Conservation (phyloP, 1,140 invertebrate genomes). For the Macrosteles quadrilineatus region DNA sequence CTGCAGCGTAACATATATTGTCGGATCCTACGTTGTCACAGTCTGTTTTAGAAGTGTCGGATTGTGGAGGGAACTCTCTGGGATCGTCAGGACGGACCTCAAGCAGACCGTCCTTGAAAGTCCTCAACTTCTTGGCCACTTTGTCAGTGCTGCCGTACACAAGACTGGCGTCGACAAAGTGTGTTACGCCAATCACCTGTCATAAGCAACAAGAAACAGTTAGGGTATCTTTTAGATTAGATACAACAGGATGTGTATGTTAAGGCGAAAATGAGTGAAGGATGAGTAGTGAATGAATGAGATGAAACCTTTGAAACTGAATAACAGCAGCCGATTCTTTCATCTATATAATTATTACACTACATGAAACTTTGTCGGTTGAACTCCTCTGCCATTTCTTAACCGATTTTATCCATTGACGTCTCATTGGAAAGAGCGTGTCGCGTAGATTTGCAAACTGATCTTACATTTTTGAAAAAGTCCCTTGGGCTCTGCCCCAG, state of each 20-base stretch:
- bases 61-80: constrained; percentile 29
- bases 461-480: too few species aligned
- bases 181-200: constrained; percentile 74
- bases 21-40: constrained; percentile 20
- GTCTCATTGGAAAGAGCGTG: too few species aligned
- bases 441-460: too few species aligned
- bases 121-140: constrained; percentile 62
- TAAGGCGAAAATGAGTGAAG: too few species aligned
- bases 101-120: constrained; percentile 54
- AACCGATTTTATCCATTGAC: too few species aligned
- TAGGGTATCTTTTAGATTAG: background rate
- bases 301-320: too few species aligned
- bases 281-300: too few species aligned
- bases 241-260: background rate
- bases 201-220: background rate
- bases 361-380: too few species aligned
- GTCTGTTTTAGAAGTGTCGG: background rate
- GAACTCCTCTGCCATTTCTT: too few species aligned
- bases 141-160: constrained; percentile 77
- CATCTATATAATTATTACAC: too few species aligned
- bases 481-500: too few species aligned
- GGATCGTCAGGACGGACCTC: constrained; percentile 19
- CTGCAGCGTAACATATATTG: constrained; percentile 17
- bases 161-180: constrained; percentile 79
- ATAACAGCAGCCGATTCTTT: too few species aligned